Conservation (phyloP, 2,113 vertebrate genomes). For the Alethe diademata region DNA sequence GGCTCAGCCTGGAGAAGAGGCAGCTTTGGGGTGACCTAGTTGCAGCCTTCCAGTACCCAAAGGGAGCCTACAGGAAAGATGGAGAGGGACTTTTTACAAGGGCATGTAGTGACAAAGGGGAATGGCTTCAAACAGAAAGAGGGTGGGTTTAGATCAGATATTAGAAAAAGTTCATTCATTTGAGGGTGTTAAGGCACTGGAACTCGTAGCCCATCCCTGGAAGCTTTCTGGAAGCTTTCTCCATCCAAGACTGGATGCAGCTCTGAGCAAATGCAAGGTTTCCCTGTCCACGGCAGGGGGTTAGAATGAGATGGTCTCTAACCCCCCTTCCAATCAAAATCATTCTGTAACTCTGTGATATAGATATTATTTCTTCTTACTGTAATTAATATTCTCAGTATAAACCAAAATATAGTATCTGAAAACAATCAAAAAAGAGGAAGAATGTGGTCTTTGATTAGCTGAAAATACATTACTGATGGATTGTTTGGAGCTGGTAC, state of each 20-base stretch:
- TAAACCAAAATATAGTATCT: not conserved
- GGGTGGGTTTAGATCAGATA: not conserved
- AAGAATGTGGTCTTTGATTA: not conserved
- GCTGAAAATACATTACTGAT: not conserved
- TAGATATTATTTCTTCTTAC: not conserved
- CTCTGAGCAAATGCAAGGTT: not conserved
- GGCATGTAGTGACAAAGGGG: not conserved
- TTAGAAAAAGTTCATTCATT: not conserved
- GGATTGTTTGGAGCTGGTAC: not conserved
- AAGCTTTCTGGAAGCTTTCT: not conserved
- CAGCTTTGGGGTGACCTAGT: rapidly evolving
- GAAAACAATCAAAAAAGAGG: not conserved
- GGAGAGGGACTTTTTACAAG: not conserved
- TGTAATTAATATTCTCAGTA: not conserved
- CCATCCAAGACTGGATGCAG: not conserved
- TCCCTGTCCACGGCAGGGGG: not conserved
- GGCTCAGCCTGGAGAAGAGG: not conserved
- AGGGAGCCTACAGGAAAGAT: not conserved
- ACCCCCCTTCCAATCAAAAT: not conserved
- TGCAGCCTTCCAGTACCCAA: not conserved
- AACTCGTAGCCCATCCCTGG: not conserved
- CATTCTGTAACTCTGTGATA: not conserved
- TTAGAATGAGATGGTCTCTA: not conserved
- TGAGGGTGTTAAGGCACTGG: not conserved
- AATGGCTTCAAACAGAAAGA: not conserved